Conservation (phyloP, 2,888 invertebrate genomes). For the Macrosiphum euphorbiae region DNA sequence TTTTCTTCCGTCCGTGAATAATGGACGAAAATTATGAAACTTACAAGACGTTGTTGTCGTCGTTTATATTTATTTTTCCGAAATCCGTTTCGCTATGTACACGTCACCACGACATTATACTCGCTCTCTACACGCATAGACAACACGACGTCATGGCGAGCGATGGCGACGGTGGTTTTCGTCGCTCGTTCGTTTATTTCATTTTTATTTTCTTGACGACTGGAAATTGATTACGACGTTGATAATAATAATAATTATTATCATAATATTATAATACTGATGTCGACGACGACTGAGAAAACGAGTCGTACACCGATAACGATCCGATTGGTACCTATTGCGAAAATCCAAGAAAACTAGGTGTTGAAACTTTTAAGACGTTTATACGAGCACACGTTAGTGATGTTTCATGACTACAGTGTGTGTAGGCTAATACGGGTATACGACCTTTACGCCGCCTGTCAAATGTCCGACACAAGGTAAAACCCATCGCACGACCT, state of each 20-base stretch:
- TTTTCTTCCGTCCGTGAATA: slow-evolving; percentile 16
- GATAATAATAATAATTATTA: background rate
- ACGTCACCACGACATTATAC: background rate
- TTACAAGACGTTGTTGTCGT: background rate
- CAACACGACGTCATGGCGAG: slow-evolving; percentile 42
- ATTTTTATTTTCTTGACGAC: background rate
- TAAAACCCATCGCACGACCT: background rate
- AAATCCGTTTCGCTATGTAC: slow-evolving; percentile 24
- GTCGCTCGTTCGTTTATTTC: background rate
- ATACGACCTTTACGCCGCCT: slow-evolving; percentile 2
- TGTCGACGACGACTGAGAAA: background rate
- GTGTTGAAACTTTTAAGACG: background rate
- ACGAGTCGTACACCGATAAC: background rate
- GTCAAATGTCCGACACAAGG: slow-evolving; percentile 22
- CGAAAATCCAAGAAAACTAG: background rate
- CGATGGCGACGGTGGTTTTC: slow-evolving; percentile 18
- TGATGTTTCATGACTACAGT: background rate
- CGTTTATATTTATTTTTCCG: slow-evolving; percentile 36
- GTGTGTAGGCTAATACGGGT: background rate
- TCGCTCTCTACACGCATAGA: background rate
- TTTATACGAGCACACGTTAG: background rate
- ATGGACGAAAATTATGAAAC: slow-evolving; percentile 46
- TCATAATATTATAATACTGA: background rate
- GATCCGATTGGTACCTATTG: slow-evolving; percentile 24
- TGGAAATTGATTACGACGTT: slow-evolving; percentile 24